Evolutionary conservation across 2,888 invertebrate genomes (phyloP).

Genomic region (Fabriciana adippe): DNA sequence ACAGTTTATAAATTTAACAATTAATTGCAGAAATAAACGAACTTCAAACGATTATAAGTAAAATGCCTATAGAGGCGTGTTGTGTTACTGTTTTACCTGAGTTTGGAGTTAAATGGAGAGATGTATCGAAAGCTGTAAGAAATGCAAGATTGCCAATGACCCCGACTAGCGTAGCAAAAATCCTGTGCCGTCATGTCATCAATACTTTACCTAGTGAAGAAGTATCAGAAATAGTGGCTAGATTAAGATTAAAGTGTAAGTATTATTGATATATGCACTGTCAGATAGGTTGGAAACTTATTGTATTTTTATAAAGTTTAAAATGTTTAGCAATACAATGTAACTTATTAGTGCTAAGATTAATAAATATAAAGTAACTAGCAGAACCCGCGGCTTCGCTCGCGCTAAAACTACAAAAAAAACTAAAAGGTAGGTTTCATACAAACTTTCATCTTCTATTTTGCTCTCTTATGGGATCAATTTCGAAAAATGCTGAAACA

Average conservation of each 20-base stretch:
- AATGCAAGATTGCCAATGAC: conserved; percentile 59
- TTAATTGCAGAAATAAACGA: conserved; percentile 56
- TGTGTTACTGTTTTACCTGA: conserved; percentile 56
- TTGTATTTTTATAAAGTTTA: no score
- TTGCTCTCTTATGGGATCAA: no score
- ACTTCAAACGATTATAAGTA: conserved; percentile 54
- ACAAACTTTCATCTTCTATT: no score
- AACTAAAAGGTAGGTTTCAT: no score
- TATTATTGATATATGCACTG: conserved; percentile 19
- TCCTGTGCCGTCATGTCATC: conserved; percentile 54
- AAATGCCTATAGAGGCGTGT: conserved; percentile 56
- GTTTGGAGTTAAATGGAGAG: conserved; percentile 62
- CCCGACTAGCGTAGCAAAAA: conserved; percentile 55
- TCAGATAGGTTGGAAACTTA: no score
- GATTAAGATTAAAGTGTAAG: conserved; percentile 58
- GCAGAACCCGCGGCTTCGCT: no score
- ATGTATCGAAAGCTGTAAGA: conserved; percentile 53
- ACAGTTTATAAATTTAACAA: background rate
- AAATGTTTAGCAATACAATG: no score
- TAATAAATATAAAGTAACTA: no score
- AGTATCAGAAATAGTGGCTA: conserved; percentile 53
- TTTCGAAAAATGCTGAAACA: no score
- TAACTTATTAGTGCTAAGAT: no score
- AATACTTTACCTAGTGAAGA: conserved; percentile 50
- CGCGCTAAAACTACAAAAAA: no score